Evolutionary conservation across 2,888 invertebrate species (phyloP), one percentile per base, ranked within the genome.

Genomic region (Protodeltote pygarga): DNA sequence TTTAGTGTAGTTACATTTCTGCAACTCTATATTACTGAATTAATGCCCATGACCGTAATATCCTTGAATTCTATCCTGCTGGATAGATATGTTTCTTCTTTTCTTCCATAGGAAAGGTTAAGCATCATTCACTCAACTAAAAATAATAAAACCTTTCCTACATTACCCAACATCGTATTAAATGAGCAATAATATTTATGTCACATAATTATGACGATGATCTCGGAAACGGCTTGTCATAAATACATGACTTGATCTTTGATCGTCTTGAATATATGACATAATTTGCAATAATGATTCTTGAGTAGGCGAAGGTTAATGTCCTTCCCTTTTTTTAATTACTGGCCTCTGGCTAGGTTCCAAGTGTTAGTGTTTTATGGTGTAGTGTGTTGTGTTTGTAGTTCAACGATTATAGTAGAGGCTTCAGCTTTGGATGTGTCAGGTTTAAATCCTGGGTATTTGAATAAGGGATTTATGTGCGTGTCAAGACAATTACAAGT

Each of bases 321-420:
- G 57, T 31, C 47, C 68, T 61, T 50, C 45, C 28, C 45, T 66
- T 65, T 49, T 51, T 67, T 64, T 64, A 64, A 67, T 64, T 57
- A 40, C 44, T 27, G 10, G 23, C 9, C 29, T 48, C 37, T 65
- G 65, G 65, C 60, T 4, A n/a, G 5, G 3, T 14, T 64, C 65
- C 65, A 65, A 65, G 23, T 45, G 57, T 38, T 64, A 58, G 60
- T 53, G 65, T 25, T 39, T 42, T 34, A 31, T 39, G 44, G 29
- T 34, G 15, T 1, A 37, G 40, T 55, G 31, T n/a, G n/a, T n/a
- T n/a, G n/a, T n/a, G n/a, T 21, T 21, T 21, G 21, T 21, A 6
- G n/a, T n/a, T n/a, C n/a, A n/a, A n/a, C n/a, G n/a, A n/a, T n/a
- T n/a, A n/a, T n/a, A n/a, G n/a, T n/a, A n/a, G n/a, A n/a, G n/a